These are phyloP conservation scores for Chirona hameri DNA, from an alignment of 2,888 invertebrate genomes.

Conservation along the genomic window DNA sequence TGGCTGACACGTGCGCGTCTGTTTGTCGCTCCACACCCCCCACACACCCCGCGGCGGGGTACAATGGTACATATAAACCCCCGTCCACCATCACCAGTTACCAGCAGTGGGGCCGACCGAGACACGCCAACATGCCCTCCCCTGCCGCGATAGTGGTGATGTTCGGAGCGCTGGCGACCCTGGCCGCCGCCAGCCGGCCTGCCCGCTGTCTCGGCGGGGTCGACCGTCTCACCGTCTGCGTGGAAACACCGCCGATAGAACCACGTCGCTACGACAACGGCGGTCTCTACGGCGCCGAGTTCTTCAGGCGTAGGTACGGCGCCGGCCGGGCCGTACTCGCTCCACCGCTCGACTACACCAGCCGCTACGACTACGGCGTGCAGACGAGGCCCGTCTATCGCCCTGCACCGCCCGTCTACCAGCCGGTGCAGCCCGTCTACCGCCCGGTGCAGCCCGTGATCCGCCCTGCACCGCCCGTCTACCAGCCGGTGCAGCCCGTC, in stretches of 20 bases:
- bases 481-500: background rate
- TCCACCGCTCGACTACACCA: background rate
- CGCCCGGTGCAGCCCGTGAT: background rate
- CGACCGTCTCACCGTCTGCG: background rate
- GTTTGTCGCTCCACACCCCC: background rate
- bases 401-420: background rate
- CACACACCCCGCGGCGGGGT: background rate
- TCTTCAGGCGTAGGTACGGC: background rate
- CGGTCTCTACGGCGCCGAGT: background rate
- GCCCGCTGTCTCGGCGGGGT: background rate
- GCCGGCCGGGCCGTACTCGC: background rate
- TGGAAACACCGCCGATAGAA: background rate
- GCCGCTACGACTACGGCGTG: background rate
- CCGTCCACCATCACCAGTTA: too few species aligned
- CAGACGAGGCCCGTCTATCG: background rate
- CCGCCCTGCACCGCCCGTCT: background rate
- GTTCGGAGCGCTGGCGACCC: background rate
- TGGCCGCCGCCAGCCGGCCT: background rate
- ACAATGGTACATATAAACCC: background rate
- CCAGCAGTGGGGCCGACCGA: background rate
- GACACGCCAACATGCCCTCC: background rate
- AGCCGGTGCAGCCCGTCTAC: background rate
- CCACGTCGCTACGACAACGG: background rate
- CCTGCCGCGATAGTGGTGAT: background rate
- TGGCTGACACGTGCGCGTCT: background rate